Conservation (phyloP, 1,140 invertebrate species). For the Diorhabda elongata region DNA sequence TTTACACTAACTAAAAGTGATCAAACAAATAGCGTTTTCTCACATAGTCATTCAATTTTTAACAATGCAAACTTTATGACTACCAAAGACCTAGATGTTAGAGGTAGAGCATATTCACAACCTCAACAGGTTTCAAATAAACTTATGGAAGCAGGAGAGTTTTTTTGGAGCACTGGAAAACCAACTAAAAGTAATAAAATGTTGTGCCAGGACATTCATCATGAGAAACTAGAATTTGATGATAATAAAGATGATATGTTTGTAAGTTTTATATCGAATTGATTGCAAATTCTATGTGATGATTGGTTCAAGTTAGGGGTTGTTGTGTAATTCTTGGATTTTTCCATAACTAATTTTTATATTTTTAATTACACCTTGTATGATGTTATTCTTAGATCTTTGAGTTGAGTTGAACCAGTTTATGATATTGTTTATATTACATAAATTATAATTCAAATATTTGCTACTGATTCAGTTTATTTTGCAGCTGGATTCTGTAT, state of each 20-base stretch:
- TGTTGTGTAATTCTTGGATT: background rate
- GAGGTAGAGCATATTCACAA: background rate
- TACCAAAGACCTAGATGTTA: background rate
- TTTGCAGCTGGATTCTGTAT: conserved; percentile 28
- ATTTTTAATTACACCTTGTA: background rate
- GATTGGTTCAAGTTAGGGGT: too few relatives aligned
- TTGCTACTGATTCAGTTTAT: background rate
- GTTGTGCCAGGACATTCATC: background rate
- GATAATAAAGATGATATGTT: conserved; percentile 8
- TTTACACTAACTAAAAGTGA: conserved; percentile 6
- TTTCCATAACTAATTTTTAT: background rate
- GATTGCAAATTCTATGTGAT: too few relatives aligned
- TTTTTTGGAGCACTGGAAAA: conserved; percentile 7
- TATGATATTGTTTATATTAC: background rate
- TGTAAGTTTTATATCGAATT: conserved; percentile 2
- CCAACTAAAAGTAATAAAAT: background rate
- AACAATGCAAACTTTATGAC: conserved; percentile 1
- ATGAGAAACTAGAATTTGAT: conserved; percentile 7
- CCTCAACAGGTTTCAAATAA: background rate
- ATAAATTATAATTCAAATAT: background rate
- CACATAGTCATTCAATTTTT: background rate
- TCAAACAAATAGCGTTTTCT: background rate
- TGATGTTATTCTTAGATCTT: background rate
- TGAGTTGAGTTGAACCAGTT: background rate
- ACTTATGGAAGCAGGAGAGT: background rate